Base-by-base conservation (phyloP, 1,140 invertebrate genomes). In the Leptonema lineaticorne region DNA sequence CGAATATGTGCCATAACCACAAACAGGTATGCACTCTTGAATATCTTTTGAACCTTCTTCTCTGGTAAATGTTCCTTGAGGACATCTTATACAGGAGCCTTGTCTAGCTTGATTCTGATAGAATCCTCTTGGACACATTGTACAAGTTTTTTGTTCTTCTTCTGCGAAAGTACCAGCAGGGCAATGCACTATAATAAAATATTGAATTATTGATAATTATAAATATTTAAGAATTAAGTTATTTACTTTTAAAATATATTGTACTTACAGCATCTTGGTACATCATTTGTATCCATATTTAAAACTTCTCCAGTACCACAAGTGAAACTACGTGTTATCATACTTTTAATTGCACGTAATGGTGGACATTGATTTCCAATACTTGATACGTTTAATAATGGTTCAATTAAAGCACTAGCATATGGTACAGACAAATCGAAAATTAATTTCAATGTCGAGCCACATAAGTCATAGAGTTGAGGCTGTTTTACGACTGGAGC, bases 1-100 rank as follows among this genome's bases (percentile, higher is more conserved):
- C 1, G 94, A 97, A 78, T 95, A 98, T 26, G 95, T 98, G 69
- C 96, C 96, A 77, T 92, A 96, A 7, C 96, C 96, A 77, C 96
- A 98, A 28, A 97, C 95, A 6, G 96, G 94, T 64, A 95, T 85
- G 78, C 93, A 96, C 73, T 94, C 92, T 27, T 86, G 84, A 22
- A 92, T 82, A 62, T 87, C 86, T 76, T 95, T 95, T 0, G 92
- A 92, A 30, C 95, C 95, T 83, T 96, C 89, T 81, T 95, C 91
- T 75, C 88, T 86, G 0, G 97, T 99, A 74, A 95, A 98, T 6
- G 92, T 97, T 66, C 92, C 92, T 74, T 90, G 86, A 0, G 95
- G 95, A 82, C 97, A 99, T 65, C 89, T 87, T 16, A 92, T 81
- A 76, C 94, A 96, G 1, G 88, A 84, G 1, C 92, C 93, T 85